These are phyloP conservation scores for Sipha maydis DNA, from an alignment of 2,888 invertebrate genomes.

Conservation along the genomic window DNA sequence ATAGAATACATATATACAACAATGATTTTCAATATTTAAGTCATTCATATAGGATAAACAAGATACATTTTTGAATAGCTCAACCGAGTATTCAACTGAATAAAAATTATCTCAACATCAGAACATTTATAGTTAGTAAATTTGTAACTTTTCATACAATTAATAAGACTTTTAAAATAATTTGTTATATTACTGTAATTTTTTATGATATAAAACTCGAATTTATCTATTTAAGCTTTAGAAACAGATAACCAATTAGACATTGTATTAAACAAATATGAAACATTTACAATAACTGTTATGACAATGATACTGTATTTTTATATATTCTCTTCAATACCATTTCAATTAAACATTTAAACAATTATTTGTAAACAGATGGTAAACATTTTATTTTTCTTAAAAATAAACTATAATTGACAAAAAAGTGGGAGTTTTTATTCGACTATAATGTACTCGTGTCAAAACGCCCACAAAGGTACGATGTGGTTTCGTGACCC, in stretches of 20 bases:
- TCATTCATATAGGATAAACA: neutral
- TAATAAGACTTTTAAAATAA: neutral
- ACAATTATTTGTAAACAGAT: constrained; percentile 39
- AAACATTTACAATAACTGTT: neutral
- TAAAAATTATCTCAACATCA: too few species aligned
- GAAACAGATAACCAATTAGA: neutral
- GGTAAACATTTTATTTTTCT: constrained; percentile 37
- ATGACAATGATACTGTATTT: neutral
- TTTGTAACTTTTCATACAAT: neutral
- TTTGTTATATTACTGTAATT: neutral
- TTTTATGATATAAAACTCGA: neutral
- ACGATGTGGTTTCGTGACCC: constrained; percentile 45
- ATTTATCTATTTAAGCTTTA: neutral
- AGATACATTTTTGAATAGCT: neutral
- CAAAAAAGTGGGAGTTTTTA: constrained; percentile 52
- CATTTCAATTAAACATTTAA: neutral
- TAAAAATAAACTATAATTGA: constrained; percentile 23
- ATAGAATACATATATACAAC: neutral
- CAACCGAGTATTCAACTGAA: neutral
- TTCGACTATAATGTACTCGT: constrained; percentile 34
- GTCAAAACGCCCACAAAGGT: constrained; percentile 57
- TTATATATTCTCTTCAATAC: neutral
- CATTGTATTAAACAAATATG: neutral
- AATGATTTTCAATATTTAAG: neutral
- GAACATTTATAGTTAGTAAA: neutral